phyloP scores from a whole-genome alignment of 2,113 vertebrate species.

The Sebastes fasciatus region DNA sequence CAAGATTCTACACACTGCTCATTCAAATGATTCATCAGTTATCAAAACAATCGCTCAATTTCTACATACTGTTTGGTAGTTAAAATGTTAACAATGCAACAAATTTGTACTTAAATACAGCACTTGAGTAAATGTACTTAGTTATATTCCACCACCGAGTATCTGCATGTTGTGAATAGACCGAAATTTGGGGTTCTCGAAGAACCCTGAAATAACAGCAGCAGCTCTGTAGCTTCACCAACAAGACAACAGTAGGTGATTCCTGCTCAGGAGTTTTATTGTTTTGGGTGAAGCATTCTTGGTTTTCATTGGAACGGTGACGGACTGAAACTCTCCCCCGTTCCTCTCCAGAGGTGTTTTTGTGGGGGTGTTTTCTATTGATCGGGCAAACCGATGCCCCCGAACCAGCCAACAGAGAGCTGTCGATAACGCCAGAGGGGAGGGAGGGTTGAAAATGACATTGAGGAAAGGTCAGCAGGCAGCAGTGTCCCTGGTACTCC shows the following conservation, averaged over 20 bases:
- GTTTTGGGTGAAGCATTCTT: background rate
- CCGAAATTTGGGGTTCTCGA: too few relatives aligned
- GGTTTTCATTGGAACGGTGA: background rate
- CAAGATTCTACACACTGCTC: too few relatives aligned
- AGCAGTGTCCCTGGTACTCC: constrained; percentile 11
- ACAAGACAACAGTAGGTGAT: background rate
- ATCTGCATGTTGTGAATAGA: too few relatives aligned
- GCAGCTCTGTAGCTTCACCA: background rate
- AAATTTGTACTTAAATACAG: too few relatives aligned
- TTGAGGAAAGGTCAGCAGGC: constrained; percentile 57
- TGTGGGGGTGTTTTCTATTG: constrained; percentile 41
- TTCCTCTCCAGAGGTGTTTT: background rate
- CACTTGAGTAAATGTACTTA: too few relatives aligned
- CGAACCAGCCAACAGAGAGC: constrained; percentile 20
- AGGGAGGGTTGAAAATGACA: constrained; percentile 33
- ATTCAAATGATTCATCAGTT: too few relatives aligned
- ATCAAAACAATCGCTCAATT: too few relatives aligned
- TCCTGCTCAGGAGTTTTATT: background rate
- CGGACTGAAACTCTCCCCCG: background rate
- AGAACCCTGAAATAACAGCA: background rate
- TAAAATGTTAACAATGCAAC: too few relatives aligned
- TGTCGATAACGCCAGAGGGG: constrained; percentile 24
- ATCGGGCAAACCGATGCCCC: constrained; percentile 41
- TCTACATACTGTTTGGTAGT: too few relatives aligned
- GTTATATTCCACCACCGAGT: too few relatives aligned